phyloP scores from a whole-genome alignment of 2,797 vertebrate species.

The Alectoris magna region DNA sequence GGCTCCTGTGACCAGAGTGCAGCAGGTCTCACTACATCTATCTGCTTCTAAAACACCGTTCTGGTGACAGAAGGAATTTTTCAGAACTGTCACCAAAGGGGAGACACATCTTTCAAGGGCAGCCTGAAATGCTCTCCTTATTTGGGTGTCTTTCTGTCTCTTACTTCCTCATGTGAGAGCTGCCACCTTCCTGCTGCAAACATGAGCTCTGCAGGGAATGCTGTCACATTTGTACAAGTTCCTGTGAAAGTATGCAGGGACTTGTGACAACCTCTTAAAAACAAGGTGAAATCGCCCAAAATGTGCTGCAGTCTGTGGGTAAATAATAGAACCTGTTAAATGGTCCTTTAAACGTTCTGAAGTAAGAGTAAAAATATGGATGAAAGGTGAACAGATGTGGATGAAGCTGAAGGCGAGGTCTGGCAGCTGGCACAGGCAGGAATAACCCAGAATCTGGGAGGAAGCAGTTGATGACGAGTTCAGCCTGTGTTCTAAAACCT shows the following conservation, averaged over 20 bases:
- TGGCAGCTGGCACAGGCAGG: neutral
- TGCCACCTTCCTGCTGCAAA: neutral
- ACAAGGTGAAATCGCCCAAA: neutral
- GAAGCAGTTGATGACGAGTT: neutral
- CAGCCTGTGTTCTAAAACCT: neutral
- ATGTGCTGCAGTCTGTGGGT: neutral
- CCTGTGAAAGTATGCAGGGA: neutral
- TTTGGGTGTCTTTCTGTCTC: neutral
- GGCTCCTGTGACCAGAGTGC: neutral
- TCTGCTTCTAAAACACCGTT: neutral
- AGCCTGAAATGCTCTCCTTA: neutral
- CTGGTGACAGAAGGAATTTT: neutral
- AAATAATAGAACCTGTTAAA: neutral
- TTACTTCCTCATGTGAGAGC: neutral
- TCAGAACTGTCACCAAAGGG: accelerated
- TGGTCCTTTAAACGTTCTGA: neutral
- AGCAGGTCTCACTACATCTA: neutral
- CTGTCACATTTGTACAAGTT: neutral
- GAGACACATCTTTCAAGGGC: neutral
- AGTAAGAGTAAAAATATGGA: neutral
- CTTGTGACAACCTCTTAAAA: neutral
- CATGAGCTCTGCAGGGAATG: neutral
- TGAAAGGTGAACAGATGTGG: neutral
- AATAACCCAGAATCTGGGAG: neutral
- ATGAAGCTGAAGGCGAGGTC: neutral